These are phyloP conservation scores for Apantesis nais DNA, from an alignment of 2,888 invertebrate species.

Conservation along the genomic window DNA sequence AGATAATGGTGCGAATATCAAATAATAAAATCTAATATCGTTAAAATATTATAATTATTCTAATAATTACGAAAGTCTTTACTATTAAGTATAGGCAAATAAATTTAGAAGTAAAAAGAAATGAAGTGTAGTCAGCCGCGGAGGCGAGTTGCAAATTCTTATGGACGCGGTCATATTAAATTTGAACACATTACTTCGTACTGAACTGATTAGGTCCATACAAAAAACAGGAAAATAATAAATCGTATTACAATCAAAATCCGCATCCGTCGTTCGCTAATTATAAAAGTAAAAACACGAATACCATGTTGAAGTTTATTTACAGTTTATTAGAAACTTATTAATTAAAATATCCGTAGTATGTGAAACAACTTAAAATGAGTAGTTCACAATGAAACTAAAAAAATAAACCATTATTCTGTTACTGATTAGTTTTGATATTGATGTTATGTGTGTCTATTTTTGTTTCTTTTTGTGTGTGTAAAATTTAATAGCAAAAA, in stretches of 20 bases:
- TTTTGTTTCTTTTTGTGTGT: too few species aligned
- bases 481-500: not conserved
- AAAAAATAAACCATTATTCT: too few species aligned
- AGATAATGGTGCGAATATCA: too few species aligned
- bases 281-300: not conserved
- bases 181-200: not conserved
- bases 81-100: too few species aligned
- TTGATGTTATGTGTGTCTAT: too few species aligned
- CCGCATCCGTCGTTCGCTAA: slow-evolving; percentile 1
- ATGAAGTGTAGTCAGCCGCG: too few species aligned
- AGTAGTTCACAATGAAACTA: not conserved
- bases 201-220: not conserved
- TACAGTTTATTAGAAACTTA: not conserved
- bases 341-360: not conserved
- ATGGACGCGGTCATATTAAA: not conserved
- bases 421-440: not conserved
- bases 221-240: slow-evolving; percentile 9
- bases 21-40: too few species aligned
- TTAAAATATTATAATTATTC: too few species aligned
- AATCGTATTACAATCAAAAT: not conserved
- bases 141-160: not conserved
- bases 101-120: too few species aligned
- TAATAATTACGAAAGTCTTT: too few species aligned
- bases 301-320: not conserved
- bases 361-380: not conserved